Evolutionary conservation across 2,113 vertebrate species (phyloP).

Genomic region (Eleginops maclovinus): DNA sequence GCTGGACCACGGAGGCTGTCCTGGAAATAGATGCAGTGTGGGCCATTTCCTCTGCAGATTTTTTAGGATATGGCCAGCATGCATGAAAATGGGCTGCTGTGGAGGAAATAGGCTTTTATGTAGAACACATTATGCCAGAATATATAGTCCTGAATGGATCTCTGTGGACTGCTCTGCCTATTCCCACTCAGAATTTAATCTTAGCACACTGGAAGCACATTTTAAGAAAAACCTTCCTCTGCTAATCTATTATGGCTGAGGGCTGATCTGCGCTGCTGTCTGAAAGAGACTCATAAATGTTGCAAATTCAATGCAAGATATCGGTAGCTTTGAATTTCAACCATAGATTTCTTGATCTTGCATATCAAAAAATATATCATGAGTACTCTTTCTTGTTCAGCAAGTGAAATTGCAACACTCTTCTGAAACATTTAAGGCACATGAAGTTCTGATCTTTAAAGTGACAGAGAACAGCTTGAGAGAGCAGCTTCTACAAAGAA

Average conservation of each 20-base stretch:
- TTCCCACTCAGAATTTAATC: slow-evolving; percentile 61
- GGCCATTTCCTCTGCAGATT: slow-evolving; percentile 66
- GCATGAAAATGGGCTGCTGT: slow-evolving; percentile 56
- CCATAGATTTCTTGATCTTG: slow-evolving; percentile 45
- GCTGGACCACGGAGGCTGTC: slow-evolving; percentile 54
- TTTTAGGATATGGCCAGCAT: slow-evolving; percentile 48
- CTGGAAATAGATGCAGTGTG: slow-evolving; percentile 63
- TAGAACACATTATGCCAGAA: slow-evolving; percentile 47
- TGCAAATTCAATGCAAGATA: slow-evolving; percentile 37
- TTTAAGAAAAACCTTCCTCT: slow-evolving; percentile 43
- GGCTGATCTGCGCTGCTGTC: slow-evolving; percentile 27
- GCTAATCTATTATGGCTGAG: slow-evolving; percentile 57
- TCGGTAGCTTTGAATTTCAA: slow-evolving; percentile 7
- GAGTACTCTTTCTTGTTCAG: slow-evolving; percentile 2
- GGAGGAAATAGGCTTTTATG: slow-evolving; percentile 61
- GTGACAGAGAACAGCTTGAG: slow-evolving; percentile 38
- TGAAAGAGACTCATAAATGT: slow-evolving; percentile 34
- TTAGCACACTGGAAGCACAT: slow-evolving; percentile 56
- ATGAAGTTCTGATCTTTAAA: slow-evolving; percentile 26
- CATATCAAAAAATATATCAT: slow-evolving; percentile 11
- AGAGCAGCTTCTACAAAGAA: slow-evolving; percentile 20
- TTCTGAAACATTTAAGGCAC: slow-evolving; percentile 29
- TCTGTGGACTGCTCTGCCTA: slow-evolving; percentile 35
- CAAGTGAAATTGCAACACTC: slow-evolving; percentile 13
- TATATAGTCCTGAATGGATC: slow-evolving; percentile 54